Percentiles rank a stretch among this genome's conserved stretches.
phyloP scores from a whole-genome alignment of 2,113 vertebrate genomes.

The Leptobrachium leishanense region DNA sequence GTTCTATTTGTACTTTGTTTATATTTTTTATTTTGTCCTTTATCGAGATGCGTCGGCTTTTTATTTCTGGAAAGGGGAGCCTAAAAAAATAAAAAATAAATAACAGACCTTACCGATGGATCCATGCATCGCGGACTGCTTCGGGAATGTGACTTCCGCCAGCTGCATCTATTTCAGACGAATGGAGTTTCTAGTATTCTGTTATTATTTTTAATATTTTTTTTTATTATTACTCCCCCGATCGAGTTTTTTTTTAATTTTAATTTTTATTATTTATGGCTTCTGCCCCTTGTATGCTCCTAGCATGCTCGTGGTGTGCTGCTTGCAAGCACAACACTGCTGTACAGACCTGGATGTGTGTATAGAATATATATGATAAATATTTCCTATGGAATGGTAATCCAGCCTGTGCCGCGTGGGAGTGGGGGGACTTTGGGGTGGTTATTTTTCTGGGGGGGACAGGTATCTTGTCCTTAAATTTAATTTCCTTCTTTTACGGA shows the following conservation, averaged over 20 bases:
- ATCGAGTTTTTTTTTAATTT: not conserved
- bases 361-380: slow-evolving; percentile 49
- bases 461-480: slow-evolving; percentile 49
- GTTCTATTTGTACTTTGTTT: too few species aligned
- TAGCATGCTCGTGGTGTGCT: slow-evolving; percentile 45
- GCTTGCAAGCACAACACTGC: slow-evolving; percentile 43
- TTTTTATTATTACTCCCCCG: not conserved
- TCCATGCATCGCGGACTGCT: not conserved
- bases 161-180: not conserved
- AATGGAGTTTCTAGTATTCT: not conserved
- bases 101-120: too few species aligned
- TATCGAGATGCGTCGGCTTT: too few species aligned
- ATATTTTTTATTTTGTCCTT: too few species aligned
- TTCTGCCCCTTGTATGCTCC: slow-evolving; percentile 43
- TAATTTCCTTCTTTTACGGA: slow-evolving; percentile 25
- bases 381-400: slow-evolving; percentile 50
- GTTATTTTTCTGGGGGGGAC: slow-evolving; percentile 26
- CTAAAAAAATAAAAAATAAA: too few species aligned
- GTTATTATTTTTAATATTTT: not conserved
- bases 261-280: slow-evolving; percentile 15
- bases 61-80: not conserved
- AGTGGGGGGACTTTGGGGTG: slow-evolving; percentile 5
- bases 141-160: not conserved
- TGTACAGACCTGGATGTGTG: slow-evolving; percentile 50
- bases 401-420: slow-evolving; percentile 43